Evolutionary conservation across 2,113 vertebrate species (phyloP).

Genomic region (Thryonomys swinderianus): DNA sequence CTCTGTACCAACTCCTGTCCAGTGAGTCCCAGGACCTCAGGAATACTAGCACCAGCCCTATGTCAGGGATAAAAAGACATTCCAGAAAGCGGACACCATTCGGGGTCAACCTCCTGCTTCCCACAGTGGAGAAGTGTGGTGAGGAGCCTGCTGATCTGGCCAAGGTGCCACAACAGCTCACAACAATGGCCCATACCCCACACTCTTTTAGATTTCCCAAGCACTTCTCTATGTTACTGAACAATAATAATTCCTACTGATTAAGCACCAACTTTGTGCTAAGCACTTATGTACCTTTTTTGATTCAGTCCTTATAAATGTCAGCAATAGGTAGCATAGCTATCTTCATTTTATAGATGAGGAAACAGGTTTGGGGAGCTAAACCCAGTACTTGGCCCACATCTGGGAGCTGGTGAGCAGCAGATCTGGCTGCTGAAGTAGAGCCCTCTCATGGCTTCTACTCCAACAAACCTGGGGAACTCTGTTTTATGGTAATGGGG

Average conservation of each 20-base stretch:
- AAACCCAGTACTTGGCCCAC: not conserved
- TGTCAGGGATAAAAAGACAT: not conserved
- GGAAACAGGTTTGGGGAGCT: not conserved
- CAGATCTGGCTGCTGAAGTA: not conserved
- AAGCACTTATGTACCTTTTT: not conserved
- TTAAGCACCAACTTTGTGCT: not conserved
- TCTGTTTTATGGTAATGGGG: not conserved
- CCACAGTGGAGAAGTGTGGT: not conserved
- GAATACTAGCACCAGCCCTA: not conserved
- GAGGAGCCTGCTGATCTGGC: not conserved
- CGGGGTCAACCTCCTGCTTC: not conserved
- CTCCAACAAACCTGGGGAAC: not conserved
- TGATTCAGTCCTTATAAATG: not conserved
- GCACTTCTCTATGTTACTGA: not conserved
- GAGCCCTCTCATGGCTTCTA: not conserved
- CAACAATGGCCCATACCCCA: not conserved
- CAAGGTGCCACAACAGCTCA: fast-evolving
- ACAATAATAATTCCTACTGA: not conserved
- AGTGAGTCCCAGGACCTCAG: not conserved
- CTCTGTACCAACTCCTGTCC: fast-evolving
- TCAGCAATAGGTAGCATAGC: not conserved
- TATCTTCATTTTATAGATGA: not conserved
- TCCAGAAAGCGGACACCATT: not conserved
- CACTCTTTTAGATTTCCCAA: not conserved
- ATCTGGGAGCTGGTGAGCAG: not conserved